Base-by-base conservation (phyloP, 92 coral and sea anemone species). In the Zoanthus sociatus region DNA sequence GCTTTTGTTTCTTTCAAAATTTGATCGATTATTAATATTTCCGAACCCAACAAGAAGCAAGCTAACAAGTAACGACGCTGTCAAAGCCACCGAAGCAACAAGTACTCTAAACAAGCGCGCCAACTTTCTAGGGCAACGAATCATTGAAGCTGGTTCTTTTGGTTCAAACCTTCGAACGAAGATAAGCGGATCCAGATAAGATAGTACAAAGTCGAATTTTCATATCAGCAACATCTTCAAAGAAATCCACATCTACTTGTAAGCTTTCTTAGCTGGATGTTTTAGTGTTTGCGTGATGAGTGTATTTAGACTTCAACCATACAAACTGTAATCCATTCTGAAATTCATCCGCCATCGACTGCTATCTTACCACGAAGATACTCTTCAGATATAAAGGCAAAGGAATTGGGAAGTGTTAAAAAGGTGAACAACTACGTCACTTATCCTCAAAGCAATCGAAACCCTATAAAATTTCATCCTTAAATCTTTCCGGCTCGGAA, bases 51-150 rank as follows among this genome's bases (percentile, higher is more conserved):
- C 75, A 44, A 81, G 85, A 51, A 81, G 51, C 63, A 21, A 50
- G 21, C 64, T 44, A 81, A 20, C 45, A 46, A 81, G 15, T 81
- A 81, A 47, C 66, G 74, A 81, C 0, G 47, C 74, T 47, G 31
- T 26, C 56, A 81, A 81, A 4, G 31, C 69, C 30, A 73, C 75
- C 14, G 48, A 50, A 48, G 46, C 17, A 6, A 45, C 7, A 37
- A 81, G 4, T 47, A 81, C 55, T 81, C 54, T 66, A 16, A 81
- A 17, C 13, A 56, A 45, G 85, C 85, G 85, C 46, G 75, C 60
- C 48, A 64, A 63, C 21, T 66, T 81, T 71, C 85, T 81, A 31
- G 85, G 63, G 30, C 85, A 81, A 31, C 20, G 61, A 30, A 66
- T 20, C 74, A 67, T 67, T 58, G 85, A 71, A 78, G 51, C 50